Conservation (phyloP, 2,797 vertebrate species). For the Ficedula albicollis region DNA sequence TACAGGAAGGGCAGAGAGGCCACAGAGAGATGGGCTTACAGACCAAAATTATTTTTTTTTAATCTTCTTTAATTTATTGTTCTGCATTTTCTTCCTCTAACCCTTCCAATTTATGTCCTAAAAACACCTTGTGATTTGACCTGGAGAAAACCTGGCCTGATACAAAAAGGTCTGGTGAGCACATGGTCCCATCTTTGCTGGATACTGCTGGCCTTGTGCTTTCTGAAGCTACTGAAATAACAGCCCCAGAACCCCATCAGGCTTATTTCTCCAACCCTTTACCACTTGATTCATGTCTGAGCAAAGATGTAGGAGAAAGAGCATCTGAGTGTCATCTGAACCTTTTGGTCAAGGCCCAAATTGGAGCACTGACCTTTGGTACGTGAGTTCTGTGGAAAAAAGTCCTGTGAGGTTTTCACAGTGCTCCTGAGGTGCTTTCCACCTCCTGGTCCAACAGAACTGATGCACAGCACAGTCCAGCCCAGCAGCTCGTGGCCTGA, state of each 20-base stretch:
- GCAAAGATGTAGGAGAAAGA: conserved; percentile 25
- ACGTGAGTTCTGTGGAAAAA: neutral
- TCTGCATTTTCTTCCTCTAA: neutral
- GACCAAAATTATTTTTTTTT: neutral
- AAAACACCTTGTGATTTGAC: neutral
- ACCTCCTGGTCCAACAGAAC: neutral
- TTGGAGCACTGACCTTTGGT: neutral
- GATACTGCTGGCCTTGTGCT: neutral
- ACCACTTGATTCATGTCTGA: neutral
- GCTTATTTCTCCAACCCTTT: neutral
- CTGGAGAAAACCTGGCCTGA: neutral
- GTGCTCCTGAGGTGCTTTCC: neutral
- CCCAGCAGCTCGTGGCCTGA: neutral
- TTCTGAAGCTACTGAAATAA: neutral
- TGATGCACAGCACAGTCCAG: neutral
- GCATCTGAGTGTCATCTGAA: conserved; percentile 28
- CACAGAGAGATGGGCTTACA: neutral
- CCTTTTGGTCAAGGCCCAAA: conserved; percentile 20
- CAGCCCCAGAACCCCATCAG: neutral
- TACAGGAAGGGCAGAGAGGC: neutral
- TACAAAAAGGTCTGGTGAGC: neutral
- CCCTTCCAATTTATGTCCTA: neutral
- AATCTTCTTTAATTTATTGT: neutral
- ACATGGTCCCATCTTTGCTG: neutral
- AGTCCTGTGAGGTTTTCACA: neutral